phyloP scores from a whole-genome alignment of 1,140 invertebrate genomes.

The Penaeus japonicus region DNA sequence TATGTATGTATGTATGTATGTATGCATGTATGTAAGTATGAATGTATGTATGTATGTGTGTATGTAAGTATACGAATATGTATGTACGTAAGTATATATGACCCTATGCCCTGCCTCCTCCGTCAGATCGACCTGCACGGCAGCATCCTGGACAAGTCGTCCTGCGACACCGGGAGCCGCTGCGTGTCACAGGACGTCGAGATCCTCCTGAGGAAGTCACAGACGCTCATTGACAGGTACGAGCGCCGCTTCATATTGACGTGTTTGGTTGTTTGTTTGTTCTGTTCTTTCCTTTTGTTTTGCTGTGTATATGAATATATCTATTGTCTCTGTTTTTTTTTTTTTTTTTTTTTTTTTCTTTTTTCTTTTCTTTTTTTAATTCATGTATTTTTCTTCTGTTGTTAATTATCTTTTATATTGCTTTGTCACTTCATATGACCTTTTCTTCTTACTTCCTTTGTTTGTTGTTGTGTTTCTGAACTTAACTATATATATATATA shows the following conservation, averaged over 20 bases:
- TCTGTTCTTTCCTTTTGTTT: not conserved
- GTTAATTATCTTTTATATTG: too few species aligned
- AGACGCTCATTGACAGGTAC: conserved; percentile 37
- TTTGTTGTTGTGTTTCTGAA: too few species aligned
- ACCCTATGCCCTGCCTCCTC: not conserved
- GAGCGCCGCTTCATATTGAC: too few species aligned
- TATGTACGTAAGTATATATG: not conserved
- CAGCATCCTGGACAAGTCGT: conserved; percentile 47
- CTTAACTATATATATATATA: too few species aligned
- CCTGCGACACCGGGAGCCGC: conserved; percentile 38
- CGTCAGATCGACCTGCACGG: conserved; percentile 31
- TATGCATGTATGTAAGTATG: not conserved
- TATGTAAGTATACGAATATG: not conserved
- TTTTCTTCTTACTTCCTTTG: too few species aligned
- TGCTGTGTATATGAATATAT: too few species aligned
- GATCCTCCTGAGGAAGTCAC: conserved; percentile 36
- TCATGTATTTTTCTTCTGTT: too few species aligned
- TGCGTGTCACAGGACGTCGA: conserved; percentile 38
- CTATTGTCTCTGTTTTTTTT: too few species aligned
- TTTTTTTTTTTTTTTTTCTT: too few species aligned
- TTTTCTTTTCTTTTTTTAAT: too few species aligned
- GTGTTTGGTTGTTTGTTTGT: not conserved
- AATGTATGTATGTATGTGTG: not conserved
- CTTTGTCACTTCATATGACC: too few species aligned
- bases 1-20: too few species aligned